Conservation (phyloP, 2,113 vertebrate species). For the Phrynosoma blainvillii region DNA sequence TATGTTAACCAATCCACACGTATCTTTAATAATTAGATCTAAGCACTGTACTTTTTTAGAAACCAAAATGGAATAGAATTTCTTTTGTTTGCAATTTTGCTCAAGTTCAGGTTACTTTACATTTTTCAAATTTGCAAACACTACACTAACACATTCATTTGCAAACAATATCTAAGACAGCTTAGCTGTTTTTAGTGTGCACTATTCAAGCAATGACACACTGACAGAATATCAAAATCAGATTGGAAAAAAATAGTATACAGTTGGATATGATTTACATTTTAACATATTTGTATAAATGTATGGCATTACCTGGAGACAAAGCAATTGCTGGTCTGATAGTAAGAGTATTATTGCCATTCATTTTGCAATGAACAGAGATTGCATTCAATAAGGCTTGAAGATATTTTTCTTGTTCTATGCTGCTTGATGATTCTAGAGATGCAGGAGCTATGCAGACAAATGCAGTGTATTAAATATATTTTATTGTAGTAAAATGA, state of each 20-base stretch:
- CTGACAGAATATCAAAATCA: conserved; percentile 33
- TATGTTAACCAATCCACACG: background rate
- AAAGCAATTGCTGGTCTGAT: conserved; percentile 88
- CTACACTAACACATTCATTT: background rate
- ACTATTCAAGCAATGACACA: conserved; percentile 19
- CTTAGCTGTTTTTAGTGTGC: background rate
- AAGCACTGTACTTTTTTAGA: background rate
- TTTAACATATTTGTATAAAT: conserved; percentile 5
- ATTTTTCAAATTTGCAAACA: background rate
- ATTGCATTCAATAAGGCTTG: conserved; percentile 92
- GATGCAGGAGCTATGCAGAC: conserved; percentile 79
- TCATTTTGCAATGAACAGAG: conserved; percentile 89
- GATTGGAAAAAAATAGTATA: conserved; percentile 3
- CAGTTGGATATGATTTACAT: conserved; percentile 18
- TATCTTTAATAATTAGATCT: conserved; percentile 4
- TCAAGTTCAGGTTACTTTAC: background rate
- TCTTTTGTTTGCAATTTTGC: conserved; percentile 1
- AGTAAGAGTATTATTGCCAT: conserved; percentile 85
- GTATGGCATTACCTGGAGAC: conserved; percentile 87
- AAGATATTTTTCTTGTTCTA: conserved; percentile 98
- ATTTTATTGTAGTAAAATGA: background rate
- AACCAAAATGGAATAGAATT: background rate
- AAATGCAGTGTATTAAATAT: background rate
- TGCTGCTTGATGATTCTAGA: conserved; percentile 94
- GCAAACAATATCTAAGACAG: conserved; percentile 9